A percentile compares a stretch with the other conserved stretches of the same genome.
Evolutionary conservation across 2,888 invertebrate genomes (phyloP).

Genomic region (Melieria omissa): DNA sequence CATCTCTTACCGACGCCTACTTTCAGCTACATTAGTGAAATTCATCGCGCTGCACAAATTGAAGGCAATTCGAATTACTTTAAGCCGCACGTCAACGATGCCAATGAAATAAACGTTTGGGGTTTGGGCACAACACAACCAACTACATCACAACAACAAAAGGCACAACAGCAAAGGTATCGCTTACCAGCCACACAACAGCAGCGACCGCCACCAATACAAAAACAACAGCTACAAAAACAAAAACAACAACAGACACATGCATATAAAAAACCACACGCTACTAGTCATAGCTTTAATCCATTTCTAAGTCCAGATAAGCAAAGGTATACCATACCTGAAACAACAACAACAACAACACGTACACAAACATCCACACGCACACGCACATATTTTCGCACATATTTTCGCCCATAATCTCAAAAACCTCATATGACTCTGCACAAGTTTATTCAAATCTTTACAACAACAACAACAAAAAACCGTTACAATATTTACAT

Average conservation of each 20-base stretch:
- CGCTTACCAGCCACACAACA: slow-evolving; percentile 31
- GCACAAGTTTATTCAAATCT: background rate
- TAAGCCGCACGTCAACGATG: slow-evolving; percentile 67
- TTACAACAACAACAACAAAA: slow-evolving; percentile 1
- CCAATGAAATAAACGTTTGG: slow-evolving; percentile 74
- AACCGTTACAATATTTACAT: background rate
- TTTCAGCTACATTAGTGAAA: slow-evolving; percentile 71
- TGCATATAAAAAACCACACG: slow-evolving; percentile 55
- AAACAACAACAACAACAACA: slow-evolving; percentile 23
- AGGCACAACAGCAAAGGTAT: slow-evolving; percentile 38
- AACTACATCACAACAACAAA: slow-evolving; percentile 46
- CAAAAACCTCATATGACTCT: slow-evolving; percentile 13
- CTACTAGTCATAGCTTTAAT: slow-evolving; percentile 64
- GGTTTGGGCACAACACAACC: slow-evolving; percentile 69
- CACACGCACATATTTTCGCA: background rate
- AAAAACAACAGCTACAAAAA: slow-evolving; percentile 47
- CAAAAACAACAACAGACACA: slow-evolving; percentile 50
- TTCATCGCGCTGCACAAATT: slow-evolving; percentile 72
- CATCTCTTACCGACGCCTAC: slow-evolving; percentile 15
- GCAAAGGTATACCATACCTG: slow-evolving; percentile 57
- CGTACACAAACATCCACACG: slow-evolving; percentile 16
- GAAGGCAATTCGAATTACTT: slow-evolving; percentile 66
- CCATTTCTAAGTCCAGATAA: slow-evolving; percentile 60
- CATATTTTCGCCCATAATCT: background rate
- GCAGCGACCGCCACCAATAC: slow-evolving; percentile 49